Evolutionary conservation across 2,888 invertebrate genomes (phyloP).

Genomic region (Aquatica leii): DNA sequence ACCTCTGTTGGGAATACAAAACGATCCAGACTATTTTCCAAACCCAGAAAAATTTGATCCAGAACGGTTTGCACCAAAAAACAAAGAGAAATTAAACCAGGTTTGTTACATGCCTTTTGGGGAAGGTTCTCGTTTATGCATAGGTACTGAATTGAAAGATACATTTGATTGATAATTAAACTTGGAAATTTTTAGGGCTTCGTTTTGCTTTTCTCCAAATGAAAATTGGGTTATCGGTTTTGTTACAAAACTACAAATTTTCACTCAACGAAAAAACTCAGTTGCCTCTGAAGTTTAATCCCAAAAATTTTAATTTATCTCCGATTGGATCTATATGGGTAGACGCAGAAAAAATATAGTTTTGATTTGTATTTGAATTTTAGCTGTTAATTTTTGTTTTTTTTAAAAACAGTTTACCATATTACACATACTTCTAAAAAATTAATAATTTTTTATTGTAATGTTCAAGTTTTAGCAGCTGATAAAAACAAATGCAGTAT

Average conservation of each 20-base stretch:
- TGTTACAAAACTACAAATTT: slow-evolving; percentile 46
- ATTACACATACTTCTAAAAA: too few species aligned
- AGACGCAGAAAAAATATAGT: too few species aligned
- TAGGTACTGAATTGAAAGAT: slow-evolving; percentile 42
- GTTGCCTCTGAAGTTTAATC: slow-evolving; percentile 43
- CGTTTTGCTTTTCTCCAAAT: slow-evolving; percentile 52
- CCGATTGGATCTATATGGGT: slow-evolving; percentile 45
- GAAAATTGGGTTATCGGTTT: slow-evolving; percentile 45
- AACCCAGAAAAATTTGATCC: slow-evolving; percentile 31
- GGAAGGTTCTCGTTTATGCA: slow-evolving; percentile 51
- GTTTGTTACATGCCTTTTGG: slow-evolving; percentile 49
- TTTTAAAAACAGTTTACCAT: too few species aligned
- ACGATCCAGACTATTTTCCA: slow-evolving; percentile 30
- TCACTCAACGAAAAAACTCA: slow-evolving; percentile 45
- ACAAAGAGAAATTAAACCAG: not conserved
- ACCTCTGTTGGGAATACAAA: slow-evolving; percentile 11
- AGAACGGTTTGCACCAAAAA: slow-evolving; percentile 25
- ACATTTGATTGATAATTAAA: too few species aligned
- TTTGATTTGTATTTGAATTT: too few species aligned
- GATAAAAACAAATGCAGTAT: too few species aligned
- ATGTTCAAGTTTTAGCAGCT: too few species aligned
- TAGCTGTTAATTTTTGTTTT: too few species aligned
- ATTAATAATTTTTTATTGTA: too few species aligned
- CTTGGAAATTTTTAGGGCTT: slow-evolving; percentile 45
- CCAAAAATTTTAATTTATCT: slow-evolving; percentile 30